Conservation (phyloP, 2,797 vertebrate genomes). For the Sebastolobus alascanus region DNA sequence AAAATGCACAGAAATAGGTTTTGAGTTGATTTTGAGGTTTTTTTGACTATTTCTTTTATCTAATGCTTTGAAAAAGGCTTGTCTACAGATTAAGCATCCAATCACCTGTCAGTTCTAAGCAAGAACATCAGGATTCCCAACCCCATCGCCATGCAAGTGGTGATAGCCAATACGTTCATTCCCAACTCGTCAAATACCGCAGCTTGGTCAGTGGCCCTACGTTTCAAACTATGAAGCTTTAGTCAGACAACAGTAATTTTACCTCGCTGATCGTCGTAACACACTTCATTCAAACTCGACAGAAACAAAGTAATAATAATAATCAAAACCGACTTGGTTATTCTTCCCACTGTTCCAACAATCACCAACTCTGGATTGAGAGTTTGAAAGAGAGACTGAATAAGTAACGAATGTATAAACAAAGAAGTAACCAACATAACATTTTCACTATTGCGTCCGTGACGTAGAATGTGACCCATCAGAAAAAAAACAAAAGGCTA, state of each 20-base stretch:
- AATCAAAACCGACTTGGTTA: rapidly evolving
- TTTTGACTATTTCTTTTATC: background rate
- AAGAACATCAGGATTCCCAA: background rate
- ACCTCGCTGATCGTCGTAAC: no score
- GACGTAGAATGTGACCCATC: no score
- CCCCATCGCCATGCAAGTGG: background rate
- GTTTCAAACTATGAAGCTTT: no score
- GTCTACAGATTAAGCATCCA: background rate
- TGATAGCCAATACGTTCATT: background rate
- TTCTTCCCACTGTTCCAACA: background rate
- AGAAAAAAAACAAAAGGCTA: no score
- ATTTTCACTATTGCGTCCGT: background rate
- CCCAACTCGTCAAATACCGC: background rate
- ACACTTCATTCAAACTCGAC: no score
- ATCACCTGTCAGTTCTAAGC: background rate
- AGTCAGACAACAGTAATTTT: no score
- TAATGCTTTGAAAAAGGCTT: background rate
- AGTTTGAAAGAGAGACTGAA: background rate
- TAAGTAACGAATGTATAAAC: no score
- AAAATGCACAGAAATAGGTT: background rate
- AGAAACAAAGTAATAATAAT: no score
- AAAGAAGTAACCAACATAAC: background rate
- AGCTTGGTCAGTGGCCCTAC: background rate
- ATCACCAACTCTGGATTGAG: rapidly evolving
- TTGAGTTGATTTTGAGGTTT: background rate